Evolutionary conservation across 2,888 invertebrate genomes (phyloP).

Genomic region (Drepanosiphum platanoidis): DNA sequence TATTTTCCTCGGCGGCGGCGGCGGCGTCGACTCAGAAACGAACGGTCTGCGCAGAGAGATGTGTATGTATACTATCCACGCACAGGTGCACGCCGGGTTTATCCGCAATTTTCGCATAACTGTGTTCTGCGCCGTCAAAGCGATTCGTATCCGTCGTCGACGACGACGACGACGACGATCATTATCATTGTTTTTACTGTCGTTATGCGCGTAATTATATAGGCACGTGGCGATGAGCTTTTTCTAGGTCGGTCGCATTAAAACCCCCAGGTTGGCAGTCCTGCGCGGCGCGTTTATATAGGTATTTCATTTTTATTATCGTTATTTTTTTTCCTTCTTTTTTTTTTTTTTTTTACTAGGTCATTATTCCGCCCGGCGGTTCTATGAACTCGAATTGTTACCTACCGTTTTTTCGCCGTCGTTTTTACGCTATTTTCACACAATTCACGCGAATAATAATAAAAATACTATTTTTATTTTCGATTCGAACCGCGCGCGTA

Average conservation of each 20-base stretch:
- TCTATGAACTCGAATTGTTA: conserved; percentile 2
- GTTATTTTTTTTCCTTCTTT: not conserved
- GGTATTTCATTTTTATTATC: too few species aligned
- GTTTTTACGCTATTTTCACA: conserved; percentile 20
- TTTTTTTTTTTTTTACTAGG: conserved; percentile 33
- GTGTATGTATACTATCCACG: not conserved
- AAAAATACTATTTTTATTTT: conserved; percentile 1
- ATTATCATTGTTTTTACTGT: not conserved
- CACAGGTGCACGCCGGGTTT: not conserved
- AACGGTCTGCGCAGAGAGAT: too few species aligned
- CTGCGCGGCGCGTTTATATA: too few species aligned
- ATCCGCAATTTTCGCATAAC: conserved; percentile 19
- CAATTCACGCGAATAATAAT: not conserved
- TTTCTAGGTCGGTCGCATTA: conserved; percentile 38
- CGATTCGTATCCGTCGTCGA: not conserved
- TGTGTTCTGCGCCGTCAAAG: not conserved
- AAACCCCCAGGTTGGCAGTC: conserved; percentile 21
- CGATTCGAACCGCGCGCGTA: too few species aligned
- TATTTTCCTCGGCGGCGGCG: not conserved
- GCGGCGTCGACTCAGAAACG: not conserved
- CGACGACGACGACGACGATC: not conserved
- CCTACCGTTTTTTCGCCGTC: not conserved
- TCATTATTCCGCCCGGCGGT: conserved; percentile 23
- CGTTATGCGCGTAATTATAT: not conserved
- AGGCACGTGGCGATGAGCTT: conserved; percentile 22